phyloP scores from a whole-genome alignment of 1,140 invertebrate species.

The Ericerus pela region DNA sequence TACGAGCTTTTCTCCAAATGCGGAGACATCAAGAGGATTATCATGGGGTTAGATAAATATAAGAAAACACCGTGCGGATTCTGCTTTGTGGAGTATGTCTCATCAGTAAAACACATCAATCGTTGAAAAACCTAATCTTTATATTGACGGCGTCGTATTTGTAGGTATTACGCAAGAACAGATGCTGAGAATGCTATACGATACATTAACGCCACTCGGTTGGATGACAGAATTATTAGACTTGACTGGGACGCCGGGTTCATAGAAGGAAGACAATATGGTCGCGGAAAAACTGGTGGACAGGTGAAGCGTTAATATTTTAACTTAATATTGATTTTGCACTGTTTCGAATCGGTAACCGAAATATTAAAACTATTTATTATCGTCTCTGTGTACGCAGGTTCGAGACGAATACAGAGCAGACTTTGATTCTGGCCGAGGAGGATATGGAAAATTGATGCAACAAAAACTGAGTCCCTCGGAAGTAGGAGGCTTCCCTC shows the following conservation, averaged over 20 bases:
- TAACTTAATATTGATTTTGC: not conserved
- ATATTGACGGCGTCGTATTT: not conserved
- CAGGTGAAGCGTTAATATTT: constrained; percentile 51
- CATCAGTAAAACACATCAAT: constrained; percentile 8
- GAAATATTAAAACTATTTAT: not conserved
- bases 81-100: constrained; percentile 87
- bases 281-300: constrained; percentile 93
- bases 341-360: not conserved
- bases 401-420: constrained; percentile 96
- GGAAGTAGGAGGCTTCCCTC: not conserved
- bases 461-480: constrained; percentile 45
- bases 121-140: not conserved
- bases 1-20: constrained; percentile 92
- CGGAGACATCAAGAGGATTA: constrained; percentile 87
- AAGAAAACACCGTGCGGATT: constrained; percentile 99
- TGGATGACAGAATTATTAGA: constrained; percentile 93
- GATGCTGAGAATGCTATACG: constrained; percentile 92
- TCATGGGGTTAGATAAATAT: constrained; percentile 97
- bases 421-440: constrained; percentile 89
- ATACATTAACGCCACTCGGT: constrained; percentile 89
- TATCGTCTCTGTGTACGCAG: constrained; percentile 35
- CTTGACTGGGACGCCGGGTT: constrained; percentile 99
- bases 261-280: constrained; percentile 94
- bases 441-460: constrained; percentile 91
- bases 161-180: constrained; percentile 59